Conservation (phyloP, 2,888 invertebrate genomes). For the Drosophila atroscutellata region DNA sequence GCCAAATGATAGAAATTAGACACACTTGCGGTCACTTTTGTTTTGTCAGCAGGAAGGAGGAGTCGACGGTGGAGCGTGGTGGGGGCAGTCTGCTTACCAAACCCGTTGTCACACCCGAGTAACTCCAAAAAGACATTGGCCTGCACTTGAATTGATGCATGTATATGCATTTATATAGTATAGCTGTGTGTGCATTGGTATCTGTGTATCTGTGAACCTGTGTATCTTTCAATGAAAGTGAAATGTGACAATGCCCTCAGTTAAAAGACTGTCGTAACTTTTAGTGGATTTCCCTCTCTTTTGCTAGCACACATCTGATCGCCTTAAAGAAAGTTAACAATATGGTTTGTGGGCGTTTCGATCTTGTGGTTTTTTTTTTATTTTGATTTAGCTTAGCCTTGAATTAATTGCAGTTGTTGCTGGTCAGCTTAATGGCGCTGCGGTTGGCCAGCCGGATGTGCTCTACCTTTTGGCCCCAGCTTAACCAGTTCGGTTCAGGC, state of each 20-base stretch:
- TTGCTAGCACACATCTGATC: conserved; percentile 44
- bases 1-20: conserved; percentile 74
- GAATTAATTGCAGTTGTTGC: conserved; percentile 31
- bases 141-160: conserved; percentile 68
- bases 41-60: conserved; percentile 8
- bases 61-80: background rate
- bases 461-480: conserved; percentile 2
- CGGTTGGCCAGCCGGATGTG: conserved; percentile 68
- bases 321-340: conserved; percentile 56
- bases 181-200: conserved; percentile 1
- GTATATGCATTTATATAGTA: conserved; percentile 20
- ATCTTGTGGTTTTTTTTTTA: conserved; percentile 20
- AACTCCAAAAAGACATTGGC: conserved; percentile 35
- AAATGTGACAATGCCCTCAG: conserved; percentile 77
- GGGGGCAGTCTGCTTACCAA: conserved; percentile 37
- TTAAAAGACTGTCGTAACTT: conserved; percentile 26
- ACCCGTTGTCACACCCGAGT: conserved; percentile 71
- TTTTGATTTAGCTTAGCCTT: conserved; percentile 33
- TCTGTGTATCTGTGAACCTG: conserved; percentile 14
- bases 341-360: conserved; percentile 35
- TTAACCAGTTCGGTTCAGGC: conserved; percentile 19
- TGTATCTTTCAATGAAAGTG: conserved; percentile 66
- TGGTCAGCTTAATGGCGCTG: conserved; percentile 45
- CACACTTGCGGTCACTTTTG: conserved; percentile 72
- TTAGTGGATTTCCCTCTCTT: conserved; percentile 69